These are phyloP conservation scores for Cyanoderma ruficeps DNA, from an alignment of 2,113 vertebrate species.

Conservation along the genomic window DNA sequence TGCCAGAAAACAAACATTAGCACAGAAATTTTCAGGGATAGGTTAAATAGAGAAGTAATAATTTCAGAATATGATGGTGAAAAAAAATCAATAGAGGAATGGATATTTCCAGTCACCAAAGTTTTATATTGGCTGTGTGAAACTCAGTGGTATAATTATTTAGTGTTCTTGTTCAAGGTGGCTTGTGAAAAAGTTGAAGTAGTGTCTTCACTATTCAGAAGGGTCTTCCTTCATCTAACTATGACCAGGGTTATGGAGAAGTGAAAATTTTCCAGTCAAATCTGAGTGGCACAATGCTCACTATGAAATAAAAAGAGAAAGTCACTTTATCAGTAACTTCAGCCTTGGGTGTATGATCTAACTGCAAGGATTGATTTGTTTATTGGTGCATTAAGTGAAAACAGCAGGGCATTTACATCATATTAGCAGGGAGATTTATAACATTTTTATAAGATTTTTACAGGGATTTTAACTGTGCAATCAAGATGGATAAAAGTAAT, in stretches of 20 bases:
- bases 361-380: not conserved
- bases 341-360: not conserved
- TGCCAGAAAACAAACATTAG: not conserved
- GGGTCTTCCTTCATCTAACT: not conserved
- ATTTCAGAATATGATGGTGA: not conserved
- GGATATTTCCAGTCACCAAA: not conserved
- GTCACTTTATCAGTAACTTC: not conserved
- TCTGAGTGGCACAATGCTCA: not conserved
- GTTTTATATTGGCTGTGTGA: not conserved
- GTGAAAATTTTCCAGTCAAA: not conserved
- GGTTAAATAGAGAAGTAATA: not conserved
- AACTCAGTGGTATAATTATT: not conserved
- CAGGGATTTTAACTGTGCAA: not conserved
- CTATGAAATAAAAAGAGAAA: not conserved
- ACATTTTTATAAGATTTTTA: not conserved
- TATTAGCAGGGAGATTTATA: not conserved
- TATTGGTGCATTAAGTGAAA: not conserved
- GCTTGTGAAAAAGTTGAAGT: not conserved
- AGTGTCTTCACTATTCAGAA: no score
- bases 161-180: not conserved
- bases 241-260: not conserved
- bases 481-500: constrained; percentile 11
- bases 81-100: not conserved
- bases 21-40: not conserved
- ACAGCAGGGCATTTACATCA: not conserved